These are phyloP conservation scores for Dipodomys stephensi DNA, from an alignment of 2,113 vertebrate genomes.

Conservation along the genomic window DNA sequence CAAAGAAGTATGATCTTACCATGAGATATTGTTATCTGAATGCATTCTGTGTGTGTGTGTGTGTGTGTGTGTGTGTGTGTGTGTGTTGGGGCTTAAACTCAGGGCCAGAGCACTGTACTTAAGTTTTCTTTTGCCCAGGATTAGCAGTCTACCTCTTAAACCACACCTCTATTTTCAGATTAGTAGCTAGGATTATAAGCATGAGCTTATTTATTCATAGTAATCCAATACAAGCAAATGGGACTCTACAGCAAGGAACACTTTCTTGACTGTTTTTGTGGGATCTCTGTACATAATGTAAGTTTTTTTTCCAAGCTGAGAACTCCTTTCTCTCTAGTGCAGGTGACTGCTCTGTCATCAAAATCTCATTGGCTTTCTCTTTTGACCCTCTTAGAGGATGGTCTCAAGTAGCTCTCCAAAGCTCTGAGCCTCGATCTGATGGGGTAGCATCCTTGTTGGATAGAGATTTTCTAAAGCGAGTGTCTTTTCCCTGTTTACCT, in stretches of 20 bases:
- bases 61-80: too few relatives aligned
- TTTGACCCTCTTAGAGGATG: background rate
- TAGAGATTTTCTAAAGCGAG: background rate
- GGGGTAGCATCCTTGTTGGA: background rate
- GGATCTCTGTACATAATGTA: background rate
- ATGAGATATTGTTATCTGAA: accelerated
- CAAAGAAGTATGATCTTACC: background rate
- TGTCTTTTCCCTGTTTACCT: background rate
- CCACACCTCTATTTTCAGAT: too few relatives aligned
- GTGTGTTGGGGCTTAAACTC: too few relatives aligned
- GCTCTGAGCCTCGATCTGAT: background rate
- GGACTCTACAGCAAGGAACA: too few relatives aligned
- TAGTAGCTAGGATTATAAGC: too few relatives aligned
- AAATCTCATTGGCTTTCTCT: background rate
- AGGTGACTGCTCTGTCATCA: background rate
- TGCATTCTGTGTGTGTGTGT: too few relatives aligned
- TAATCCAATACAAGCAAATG: too few relatives aligned
- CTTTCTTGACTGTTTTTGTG: background rate
- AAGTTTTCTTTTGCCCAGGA: too few relatives aligned
- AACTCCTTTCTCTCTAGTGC: background rate
- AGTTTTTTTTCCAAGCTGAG: background rate
- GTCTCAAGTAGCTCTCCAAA: background rate
- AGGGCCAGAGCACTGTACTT: too few relatives aligned
- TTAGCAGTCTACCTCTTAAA: too few relatives aligned
- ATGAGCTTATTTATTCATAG: background rate